Evolutionary conservation across 2,113 vertebrate species (phyloP), one percentile per base, ranked within the genome.

Genomic region (Nettapus auritus): DNA sequence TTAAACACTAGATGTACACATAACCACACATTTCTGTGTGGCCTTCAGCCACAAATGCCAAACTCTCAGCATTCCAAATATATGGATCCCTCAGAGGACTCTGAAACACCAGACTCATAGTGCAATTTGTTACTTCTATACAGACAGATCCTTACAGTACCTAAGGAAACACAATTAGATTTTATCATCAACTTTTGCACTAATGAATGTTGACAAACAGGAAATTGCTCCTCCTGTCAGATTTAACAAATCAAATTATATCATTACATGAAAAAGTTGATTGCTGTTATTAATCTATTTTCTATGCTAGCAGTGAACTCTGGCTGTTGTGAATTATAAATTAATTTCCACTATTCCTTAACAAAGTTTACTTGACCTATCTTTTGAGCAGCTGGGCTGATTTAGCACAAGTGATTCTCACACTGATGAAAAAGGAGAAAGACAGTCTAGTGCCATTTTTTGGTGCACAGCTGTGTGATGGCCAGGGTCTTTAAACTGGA

Each of bases 111-210:
- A 77, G 15, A 18, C 29, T 19, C 48, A 11, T 48, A 56, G 12
- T 60, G 21, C 28, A 48, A 6, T 34, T 48, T 48, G 8, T 50
- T 80, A 23, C 8, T 89, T 73, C 57, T 44, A 9, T 44, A 63
- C 38, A 73, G 22, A 25, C 31, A 46, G 21, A 59, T 11, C 13
- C 22, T 14, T 56, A 26, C 8, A 6, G 19, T 38, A 48, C 48
- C 44, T 50, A 76, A 73, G 0, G 0, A 79, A 42, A 28, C 0
- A 0, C 46, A 28, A 76, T 80, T 31, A 44, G 22, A 40, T 63
- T 80, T 69, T 53, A 56, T 50, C 6, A 15, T 69, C 40, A 70
- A 6, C 62, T 67, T 67, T 70, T 42, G 34, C 52, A 23, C 22
- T 55, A 57, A 56, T 46, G 29, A 74, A 28, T n/a, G 26, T 0